Percentiles rank a stretch among this genome's conserved stretches.
These are phyloP conservation scores for Cryptus viduatorius DNA, from an alignment of 2,888 invertebrate species.

Conservation along the genomic window DNA sequence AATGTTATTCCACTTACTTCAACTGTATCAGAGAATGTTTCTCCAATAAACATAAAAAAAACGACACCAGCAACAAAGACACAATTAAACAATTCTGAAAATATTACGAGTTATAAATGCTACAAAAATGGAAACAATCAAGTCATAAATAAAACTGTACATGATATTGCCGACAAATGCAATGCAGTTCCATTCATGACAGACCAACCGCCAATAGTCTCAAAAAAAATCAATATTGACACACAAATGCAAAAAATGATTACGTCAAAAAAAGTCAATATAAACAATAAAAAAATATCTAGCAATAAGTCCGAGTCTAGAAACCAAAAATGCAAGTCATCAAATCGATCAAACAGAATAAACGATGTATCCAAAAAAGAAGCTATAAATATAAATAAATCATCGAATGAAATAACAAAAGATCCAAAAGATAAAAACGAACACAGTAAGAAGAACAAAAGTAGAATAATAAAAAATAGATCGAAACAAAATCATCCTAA, in stretches of 20 bases:
- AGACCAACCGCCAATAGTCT: constrained; percentile 1
- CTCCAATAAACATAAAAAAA: not conserved
- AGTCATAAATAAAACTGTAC: not conserved
- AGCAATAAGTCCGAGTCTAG: not conserved
- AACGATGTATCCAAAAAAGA: not conserved
- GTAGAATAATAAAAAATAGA: not conserved
- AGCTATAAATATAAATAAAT: not conserved
- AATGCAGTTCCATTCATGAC: not conserved
- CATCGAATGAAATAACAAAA: not conserved
- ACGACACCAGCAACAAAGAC: not conserved
- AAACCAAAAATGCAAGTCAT: not conserved
- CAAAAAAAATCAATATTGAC: not conserved
- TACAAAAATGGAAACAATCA: not conserved
- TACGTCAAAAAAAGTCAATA: not conserved
- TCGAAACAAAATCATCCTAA: not conserved
- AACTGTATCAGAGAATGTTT: not conserved
- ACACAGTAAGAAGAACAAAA: not conserved
- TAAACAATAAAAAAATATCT: not conserved
- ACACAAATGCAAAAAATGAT: not conserved
- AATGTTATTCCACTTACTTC: not conserved
- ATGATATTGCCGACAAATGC: not conserved
- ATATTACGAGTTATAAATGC: not conserved
- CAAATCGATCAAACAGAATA: constrained; percentile 1
- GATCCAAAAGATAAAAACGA: not conserved
- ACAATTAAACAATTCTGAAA: not conserved